Base-by-base conservation (phyloP, 1,140 invertebrate species). In the Drosophila watanabei region DNA sequence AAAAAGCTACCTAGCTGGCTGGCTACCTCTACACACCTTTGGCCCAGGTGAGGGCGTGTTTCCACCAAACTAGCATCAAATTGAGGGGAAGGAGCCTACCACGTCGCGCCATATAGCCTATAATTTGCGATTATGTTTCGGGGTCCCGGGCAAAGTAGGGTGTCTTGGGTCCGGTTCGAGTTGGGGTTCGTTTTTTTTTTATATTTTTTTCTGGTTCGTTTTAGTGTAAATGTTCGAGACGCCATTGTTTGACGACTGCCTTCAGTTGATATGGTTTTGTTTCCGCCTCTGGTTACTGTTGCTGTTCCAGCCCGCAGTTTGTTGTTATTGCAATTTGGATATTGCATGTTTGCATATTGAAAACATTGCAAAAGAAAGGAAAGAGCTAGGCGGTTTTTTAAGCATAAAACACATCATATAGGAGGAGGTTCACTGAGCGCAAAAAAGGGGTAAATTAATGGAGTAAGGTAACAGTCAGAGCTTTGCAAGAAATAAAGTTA, bases 291-390 rank as follows among this genome's bases (percentile, higher is more conserved):
- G 35, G 35, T 57, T 63, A 43, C 37, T 49, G 61, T 18, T 49
- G 7, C 45, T 20, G 48, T 32, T 52, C 24, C n/a, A 35, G n/a
- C 16, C 32, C 8, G 24, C 18, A n/a, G 46, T 32, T 46, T 82
- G 75, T 80, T 90, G 86, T 62, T 86, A 90, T 89, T 89, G 87
- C 87, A 90, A 80, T 90, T 90, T 91, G 61, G 79, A 32, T 77
- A 89, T 89, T 89, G 86, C 86, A 89, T 89, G 86, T 89, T 89
- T 86, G 86, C 75, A 90, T 90, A 90, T 89, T 81, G 85, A 89
- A 89, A 57, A 82, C 79, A 89, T 89, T 90, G n/a, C 66, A 51
- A 52, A 75, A 57, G 72, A 88, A 79, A 85, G 59, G 49, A 57
- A 59, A 52, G 45, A 39, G 39, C 58, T 30, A 52, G 69, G 64